Percentiles rank a stretch among this genome's conserved stretches.
Conservation (phyloP, 2,797 vertebrate species). For the Leucoraja ocellata region DNA sequence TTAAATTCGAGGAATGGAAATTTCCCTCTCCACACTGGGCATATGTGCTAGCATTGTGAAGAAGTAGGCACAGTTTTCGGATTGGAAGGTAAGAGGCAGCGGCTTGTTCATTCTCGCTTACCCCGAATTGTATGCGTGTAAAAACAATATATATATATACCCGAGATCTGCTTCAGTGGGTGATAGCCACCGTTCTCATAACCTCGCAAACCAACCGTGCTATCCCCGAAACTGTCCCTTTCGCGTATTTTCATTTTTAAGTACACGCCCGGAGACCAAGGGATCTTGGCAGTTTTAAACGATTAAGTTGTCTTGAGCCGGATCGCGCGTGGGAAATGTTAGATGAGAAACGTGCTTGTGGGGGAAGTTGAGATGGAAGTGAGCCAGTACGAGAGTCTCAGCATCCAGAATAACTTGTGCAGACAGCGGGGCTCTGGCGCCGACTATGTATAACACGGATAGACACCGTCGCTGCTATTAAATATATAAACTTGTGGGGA, state of each 20-base stretch:
- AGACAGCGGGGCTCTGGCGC: conserved; percentile 69
- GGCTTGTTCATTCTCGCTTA: conserved; percentile 43
- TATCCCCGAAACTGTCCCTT: background rate
- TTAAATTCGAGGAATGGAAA: conserved; percentile 71
- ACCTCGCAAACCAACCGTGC: background rate
- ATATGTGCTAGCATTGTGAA: conserved; percentile 82
- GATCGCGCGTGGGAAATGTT: background rate
- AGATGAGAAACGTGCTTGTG: conserved; percentile 23
- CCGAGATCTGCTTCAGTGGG: background rate
- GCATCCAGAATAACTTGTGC: background rate
- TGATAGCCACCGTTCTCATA: background rate
- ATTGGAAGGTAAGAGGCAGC: conserved; percentile 81
- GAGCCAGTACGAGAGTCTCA: conserved; percentile 53
- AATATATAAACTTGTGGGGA: conserved; percentile 40
- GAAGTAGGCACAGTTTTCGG: conserved; percentile 94
- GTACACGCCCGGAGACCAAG: background rate
- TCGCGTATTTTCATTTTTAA: background rate
- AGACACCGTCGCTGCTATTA: conserved; percentile 32
- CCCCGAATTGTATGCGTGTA: background rate
- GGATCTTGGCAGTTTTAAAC: too few species aligned
- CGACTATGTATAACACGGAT: conserved; percentile 59
- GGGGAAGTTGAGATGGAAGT: conserved; percentile 63
- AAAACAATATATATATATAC: too few species aligned
- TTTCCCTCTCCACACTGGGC: conserved; percentile 60
- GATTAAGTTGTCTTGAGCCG: background rate